phyloP scores from a whole-genome alignment of 2,113 vertebrate species.

The Psittacus erithacus region DNA sequence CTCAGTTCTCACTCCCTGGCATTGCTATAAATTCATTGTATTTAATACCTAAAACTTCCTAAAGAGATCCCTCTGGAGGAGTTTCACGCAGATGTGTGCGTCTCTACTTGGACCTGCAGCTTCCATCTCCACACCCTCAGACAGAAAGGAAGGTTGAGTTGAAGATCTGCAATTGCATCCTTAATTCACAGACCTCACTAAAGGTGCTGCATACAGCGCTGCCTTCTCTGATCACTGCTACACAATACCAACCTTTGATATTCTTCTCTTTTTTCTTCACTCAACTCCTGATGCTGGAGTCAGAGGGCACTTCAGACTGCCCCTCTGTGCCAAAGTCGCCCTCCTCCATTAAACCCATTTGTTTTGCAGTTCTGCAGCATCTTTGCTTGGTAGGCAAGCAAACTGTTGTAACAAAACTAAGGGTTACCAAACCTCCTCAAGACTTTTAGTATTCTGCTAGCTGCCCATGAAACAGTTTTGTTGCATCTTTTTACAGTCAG shows the following conservation, averaged over 20 bases:
- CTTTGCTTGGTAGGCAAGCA: neutral
- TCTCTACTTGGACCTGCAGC: neutral
- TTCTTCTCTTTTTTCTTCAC: neutral
- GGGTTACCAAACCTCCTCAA: neutral
- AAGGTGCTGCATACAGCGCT: neutral
- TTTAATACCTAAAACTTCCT: neutral
- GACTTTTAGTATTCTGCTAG: neutral
- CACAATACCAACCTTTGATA: rapidly evolving
- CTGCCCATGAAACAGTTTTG: neutral
- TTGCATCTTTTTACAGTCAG: neutral
- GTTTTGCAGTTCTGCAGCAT: neutral
- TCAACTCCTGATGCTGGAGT: neutral
- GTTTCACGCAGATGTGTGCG: rapidly evolving
- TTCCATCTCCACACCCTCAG: neutral
- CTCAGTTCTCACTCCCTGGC: neutral
- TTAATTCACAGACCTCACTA: neutral
- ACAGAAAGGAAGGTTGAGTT: neutral
- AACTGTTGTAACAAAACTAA: neutral
- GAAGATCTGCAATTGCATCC: neutral
- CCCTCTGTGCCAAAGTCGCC: neutral
- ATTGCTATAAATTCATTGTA: neutral
- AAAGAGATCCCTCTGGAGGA: neutral
- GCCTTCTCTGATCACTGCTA: neutral
- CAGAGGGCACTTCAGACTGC: neutral
- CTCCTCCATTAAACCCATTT: neutral